Evolutionary conservation across 2,797 vertebrate species (phyloP), one percentile per base, ranked within the genome.

Genomic region (Myotis pilosus): DNA sequence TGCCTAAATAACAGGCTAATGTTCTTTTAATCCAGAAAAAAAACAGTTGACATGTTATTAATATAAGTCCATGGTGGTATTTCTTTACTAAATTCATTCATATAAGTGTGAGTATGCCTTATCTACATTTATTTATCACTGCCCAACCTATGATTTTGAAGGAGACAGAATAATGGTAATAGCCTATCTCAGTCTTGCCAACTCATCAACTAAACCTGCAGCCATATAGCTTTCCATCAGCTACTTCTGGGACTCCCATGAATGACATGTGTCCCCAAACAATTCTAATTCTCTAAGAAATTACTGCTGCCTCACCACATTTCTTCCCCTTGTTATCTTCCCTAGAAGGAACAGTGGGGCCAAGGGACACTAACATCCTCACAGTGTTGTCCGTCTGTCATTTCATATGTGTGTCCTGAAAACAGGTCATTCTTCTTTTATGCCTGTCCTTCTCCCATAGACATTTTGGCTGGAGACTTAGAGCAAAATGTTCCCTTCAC

Each of bases 11-110:
- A 30, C 23, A 95, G 22, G 30, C 6, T 93, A 78, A 38, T 64
- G 33, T 55, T 84, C 92, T 88, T 88, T 85, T 69, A 71, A 87
- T 84, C 69, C 23, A 57, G 55, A 51, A 78, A 83, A 83, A 83
- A 72, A 19, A 47, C 62, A 84, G 33, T 53, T 47, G 33, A 16
- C 13, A 41, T 60, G 3, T 92, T 76, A 82, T 55, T 22, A 94
- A 89, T n/a, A 84, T 53, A 51, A 60, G 23, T 28, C 6, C 22
- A 51, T 41, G 23, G 49, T 74, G 36, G 1, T 44, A 82, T 87
- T 92, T 94, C 51, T n/a, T 92, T 84, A 41, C 25, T 38, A 23
- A 72, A 49, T 62, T 88, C 13, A 78, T 57, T 82, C n/a, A 33
- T 25, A 28, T 33, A 60, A 49, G 7, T 86, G 51, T 88, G 38